Evolutionary conservation across 1,140 invertebrate species (phyloP).

Genomic region (Paracyclopina nana): DNA sequence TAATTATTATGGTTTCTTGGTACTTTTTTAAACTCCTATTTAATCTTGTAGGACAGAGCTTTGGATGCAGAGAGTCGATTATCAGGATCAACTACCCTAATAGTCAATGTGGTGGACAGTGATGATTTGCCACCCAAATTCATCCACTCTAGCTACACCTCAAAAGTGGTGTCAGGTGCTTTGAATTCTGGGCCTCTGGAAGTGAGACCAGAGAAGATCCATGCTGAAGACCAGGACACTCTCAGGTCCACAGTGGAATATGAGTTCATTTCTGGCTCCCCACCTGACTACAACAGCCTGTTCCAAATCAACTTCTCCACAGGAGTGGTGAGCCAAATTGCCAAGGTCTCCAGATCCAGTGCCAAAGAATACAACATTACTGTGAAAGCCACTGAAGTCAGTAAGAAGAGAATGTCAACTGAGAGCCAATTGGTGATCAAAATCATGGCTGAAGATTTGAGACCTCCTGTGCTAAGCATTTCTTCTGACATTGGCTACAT

Average conservation of each 20-base stretch:
- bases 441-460: conserved; percentile 59
- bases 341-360: not conserved
- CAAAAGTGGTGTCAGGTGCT: not conserved
- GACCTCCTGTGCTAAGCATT: conserved; percentile 52
- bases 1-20: conserved; percentile 20
- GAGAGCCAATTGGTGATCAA: conserved; percentile 56
- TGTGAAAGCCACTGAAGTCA: conserved; percentile 51
- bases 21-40: conserved; percentile 5
- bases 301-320: conserved; percentile 60
- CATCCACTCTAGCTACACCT: not conserved
- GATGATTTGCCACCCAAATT: conserved; percentile 42
- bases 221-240: conserved; percentile 68
- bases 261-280: conserved; percentile 54
- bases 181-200: conserved; percentile 20
- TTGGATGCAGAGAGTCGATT: conserved; percentile 47
- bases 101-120: conserved; percentile 61
- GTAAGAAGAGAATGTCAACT: conserved; percentile 49
- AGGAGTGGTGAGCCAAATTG: conserved; percentile 38
- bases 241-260: conserved; percentile 57
- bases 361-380: conserved; percentile 13
- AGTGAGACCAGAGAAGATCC: conserved; percentile 64
- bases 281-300: conserved; percentile 48
- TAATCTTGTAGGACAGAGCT: conserved; percentile 46
- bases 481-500: conserved; percentile 24
- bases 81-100: conserved; percentile 59